Percentiles rank a stretch among this genome's conserved stretches.
phyloP scores from a whole-genome alignment of 2,888 invertebrate genomes.

The Polietes domitor region DNA sequence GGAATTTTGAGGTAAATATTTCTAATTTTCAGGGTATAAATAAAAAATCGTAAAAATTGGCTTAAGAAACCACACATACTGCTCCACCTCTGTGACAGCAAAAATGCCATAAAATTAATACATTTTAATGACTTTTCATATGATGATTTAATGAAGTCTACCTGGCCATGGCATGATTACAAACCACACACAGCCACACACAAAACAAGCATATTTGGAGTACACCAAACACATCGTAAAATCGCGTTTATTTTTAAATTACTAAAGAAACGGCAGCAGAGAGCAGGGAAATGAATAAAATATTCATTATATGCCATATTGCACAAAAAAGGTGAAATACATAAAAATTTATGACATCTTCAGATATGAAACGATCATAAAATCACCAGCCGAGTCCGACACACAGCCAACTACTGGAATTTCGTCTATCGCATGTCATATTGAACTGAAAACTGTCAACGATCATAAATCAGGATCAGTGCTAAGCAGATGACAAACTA shows the following conservation, averaged over 20 bases:
- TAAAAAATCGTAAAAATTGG: not conserved
- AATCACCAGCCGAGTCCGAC: not conserved
- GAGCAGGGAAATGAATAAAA: not conserved
- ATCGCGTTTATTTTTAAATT: not conserved
- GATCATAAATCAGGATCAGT: slow-evolving; percentile 61
- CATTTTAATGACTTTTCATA: not conserved
- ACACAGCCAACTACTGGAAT: slow-evolving; percentile 40
- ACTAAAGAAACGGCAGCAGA: not conserved
- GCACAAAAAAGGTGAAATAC: not conserved
- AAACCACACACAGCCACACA: not conserved
- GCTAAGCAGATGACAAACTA: slow-evolving; percentile 27
- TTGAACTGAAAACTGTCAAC: slow-evolving; percentile 1
- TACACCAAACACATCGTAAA: not conserved
- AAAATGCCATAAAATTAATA: not conserved
- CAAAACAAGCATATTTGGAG: not conserved
- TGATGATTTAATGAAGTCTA: not conserved
- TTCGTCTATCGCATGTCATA: not conserved
- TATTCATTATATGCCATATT: not conserved
- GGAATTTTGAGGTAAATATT: not conserved
- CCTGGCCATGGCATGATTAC: not conserved
- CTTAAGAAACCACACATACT: not conserved
- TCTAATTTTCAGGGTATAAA: not conserved
- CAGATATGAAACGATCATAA: not conserved
- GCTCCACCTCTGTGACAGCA: not conserved
- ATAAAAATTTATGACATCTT: not conserved